Conservation (phyloP, 2,113 vertebrate genomes). For the Procavia capensis region DNA sequence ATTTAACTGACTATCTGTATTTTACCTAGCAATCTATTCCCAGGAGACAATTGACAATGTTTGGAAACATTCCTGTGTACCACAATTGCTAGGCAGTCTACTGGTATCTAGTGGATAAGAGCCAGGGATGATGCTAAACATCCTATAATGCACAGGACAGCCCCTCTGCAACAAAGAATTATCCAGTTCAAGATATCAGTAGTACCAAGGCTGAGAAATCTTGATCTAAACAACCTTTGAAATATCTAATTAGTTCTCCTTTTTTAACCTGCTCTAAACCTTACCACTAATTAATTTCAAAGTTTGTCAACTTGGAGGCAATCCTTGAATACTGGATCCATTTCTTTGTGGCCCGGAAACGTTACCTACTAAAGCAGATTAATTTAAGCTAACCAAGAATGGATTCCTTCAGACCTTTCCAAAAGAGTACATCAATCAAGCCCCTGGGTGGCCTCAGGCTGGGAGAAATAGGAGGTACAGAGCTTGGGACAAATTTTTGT, state of each 20-base stretch:
- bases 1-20: not conserved
- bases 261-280: not conserved
- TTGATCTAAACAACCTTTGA: not conserved
- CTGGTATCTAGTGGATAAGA: not conserved
- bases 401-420: constrained; percentile 57
- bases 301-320: constrained; percentile 46
- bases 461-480: not conserved
- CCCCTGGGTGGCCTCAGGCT: constrained; percentile 69
- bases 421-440: constrained; percentile 23
- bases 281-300: constrained; percentile 57
- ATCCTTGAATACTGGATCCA: constrained; percentile 50
- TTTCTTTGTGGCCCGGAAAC: constrained; percentile 72
- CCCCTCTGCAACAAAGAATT: not conserved
- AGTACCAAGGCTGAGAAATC: not conserved
- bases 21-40: not conserved
- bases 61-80: not conserved
- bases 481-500: constrained; percentile 49
- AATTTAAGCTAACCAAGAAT: constrained; percentile 38
- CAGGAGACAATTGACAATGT: not conserved
- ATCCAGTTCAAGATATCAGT: not conserved
- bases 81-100: not conserved
- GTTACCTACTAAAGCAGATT: constrained; percentile 58
- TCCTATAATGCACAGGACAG: not conserved
- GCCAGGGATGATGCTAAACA: not conserved
- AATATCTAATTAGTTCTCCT: not conserved